Evolutionary conservation across 2,888 invertebrate genomes (phyloP).

Genomic region (Epinotia bilunana): DNA sequence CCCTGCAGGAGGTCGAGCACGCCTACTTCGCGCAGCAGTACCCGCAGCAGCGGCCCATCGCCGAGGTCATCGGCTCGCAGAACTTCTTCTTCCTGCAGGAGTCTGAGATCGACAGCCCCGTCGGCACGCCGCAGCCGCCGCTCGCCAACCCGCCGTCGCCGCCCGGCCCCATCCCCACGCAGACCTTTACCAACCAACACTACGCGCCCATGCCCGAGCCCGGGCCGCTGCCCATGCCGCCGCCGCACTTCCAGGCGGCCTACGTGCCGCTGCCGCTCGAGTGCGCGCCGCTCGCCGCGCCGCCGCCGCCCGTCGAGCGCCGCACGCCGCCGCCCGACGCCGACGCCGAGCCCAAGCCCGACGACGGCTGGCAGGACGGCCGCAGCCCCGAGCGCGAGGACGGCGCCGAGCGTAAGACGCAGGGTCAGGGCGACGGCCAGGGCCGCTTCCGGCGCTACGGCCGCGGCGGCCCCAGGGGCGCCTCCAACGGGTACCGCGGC

Average conservation of each 20-base stretch:
- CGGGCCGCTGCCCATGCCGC: slow-evolving; percentile 84
- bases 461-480: slow-evolving; percentile 66
- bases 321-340: slow-evolving; percentile 55
- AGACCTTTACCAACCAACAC: slow-evolving; percentile 94
- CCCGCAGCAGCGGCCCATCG: slow-evolving; percentile 86
- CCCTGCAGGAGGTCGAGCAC: slow-evolving; percentile 86
- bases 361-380: slow-evolving; percentile 68
- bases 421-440: slow-evolving; percentile 77
- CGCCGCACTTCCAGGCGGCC: slow-evolving; percentile 58
- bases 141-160: slow-evolving; percentile 73
- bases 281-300: slow-evolving; percentile 53
- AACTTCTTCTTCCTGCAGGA: slow-evolving; percentile 95
- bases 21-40: slow-evolving; percentile 86
- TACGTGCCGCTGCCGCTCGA: slow-evolving; percentile 79
- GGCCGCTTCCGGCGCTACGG: slow-evolving; percentile 70
- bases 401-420: slow-evolving; percentile 65
- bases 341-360: slow-evolving; percentile 57
- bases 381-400: slow-evolving; percentile 73
- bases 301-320: slow-evolving; percentile 52
- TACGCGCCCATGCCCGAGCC: slow-evolving; percentile 85
- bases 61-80: slow-evolving; percentile 90
- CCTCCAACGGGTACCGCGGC: slow-evolving; percentile 76
- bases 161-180: slow-evolving; percentile 87
- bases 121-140: slow-evolving; percentile 81
- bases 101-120: slow-evolving; percentile 93